Evolutionary conservation across 1,140 invertebrate genomes (phyloP).

Genomic region (Panagrolaimus sp.): DNA sequence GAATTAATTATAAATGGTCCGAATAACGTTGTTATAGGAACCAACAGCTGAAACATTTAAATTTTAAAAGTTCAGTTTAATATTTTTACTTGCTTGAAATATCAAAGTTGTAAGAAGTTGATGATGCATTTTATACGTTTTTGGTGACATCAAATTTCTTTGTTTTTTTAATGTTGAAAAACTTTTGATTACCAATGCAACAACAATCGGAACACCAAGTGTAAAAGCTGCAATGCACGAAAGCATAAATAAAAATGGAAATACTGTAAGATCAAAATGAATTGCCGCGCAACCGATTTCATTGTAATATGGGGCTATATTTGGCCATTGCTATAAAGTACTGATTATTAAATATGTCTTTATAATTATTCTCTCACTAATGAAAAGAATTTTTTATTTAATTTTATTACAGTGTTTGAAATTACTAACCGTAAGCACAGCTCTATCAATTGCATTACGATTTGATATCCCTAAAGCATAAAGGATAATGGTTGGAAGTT

Average conservation of each 20-base stretch:
- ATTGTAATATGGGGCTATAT: neutral
- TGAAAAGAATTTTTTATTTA: too few relatives aligned
- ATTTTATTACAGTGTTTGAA: too few relatives aligned
- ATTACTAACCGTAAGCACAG: neutral
- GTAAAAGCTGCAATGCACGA: neutral
- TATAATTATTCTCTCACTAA: too few relatives aligned
- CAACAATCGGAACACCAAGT: neutral
- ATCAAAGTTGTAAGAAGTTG: neutral
- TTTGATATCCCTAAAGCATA: neutral
- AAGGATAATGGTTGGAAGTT: neutral
- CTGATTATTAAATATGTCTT: too few relatives aligned
- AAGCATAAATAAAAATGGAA: neutral
- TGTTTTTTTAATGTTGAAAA: neutral
- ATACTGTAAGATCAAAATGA: neutral
- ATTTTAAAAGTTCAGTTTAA: neutral
- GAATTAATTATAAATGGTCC: neutral
- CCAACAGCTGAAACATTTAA: neutral
- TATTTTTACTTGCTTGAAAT: neutral
- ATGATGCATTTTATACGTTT: conserved; percentile 7
- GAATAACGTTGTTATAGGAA: conserved; percentile 2
- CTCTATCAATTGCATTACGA: neutral
- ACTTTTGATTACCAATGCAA: neutral
- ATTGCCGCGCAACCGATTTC: neutral
- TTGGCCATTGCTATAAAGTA: neutral
- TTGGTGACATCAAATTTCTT: neutral